These are phyloP conservation scores for Cephus pulcher DNA, from an alignment of 2,888 invertebrate genomes.

Conservation along the genomic window DNA sequence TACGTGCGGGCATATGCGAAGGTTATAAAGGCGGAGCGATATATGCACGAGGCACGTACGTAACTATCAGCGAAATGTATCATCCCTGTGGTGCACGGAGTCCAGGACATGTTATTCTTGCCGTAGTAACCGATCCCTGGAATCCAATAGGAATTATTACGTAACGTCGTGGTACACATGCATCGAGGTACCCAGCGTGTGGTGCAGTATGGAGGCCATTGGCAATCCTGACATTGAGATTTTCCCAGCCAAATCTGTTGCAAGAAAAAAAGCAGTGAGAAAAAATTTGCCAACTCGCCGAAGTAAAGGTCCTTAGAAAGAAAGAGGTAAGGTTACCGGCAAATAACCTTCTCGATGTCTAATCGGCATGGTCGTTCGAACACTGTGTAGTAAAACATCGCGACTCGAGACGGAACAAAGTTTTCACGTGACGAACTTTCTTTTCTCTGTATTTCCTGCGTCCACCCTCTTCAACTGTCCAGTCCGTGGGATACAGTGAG, in stretches of 20 bases:
- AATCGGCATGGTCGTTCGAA: not conserved
- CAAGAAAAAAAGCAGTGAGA: not conserved
- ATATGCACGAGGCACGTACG: conserved; percentile 35
- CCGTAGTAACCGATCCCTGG: conserved; percentile 37
- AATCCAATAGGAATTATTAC: conserved; percentile 51
- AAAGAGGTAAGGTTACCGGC: not conserved
- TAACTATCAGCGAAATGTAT: conserved; percentile 49
- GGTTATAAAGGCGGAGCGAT: conserved; percentile 38
- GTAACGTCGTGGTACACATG: conserved; percentile 46
- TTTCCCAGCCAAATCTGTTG: not conserved
- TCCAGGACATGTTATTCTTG: conserved; percentile 43
- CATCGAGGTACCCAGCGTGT: conserved; percentile 26
- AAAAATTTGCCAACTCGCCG: not conserved
- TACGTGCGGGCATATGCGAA: conserved; percentile 34
- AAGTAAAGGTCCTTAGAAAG: not conserved
- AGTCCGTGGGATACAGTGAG: too few relatives aligned
- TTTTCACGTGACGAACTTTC: not conserved
- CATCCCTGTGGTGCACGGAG: conserved; percentile 34
- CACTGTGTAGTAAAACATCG: not conserved
- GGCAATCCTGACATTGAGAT: not conserved
- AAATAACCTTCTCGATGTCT: not conserved
- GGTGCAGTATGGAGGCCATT: not conserved
- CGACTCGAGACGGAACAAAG: not conserved
- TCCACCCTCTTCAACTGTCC: not conserved
- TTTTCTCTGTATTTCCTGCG: not conserved